phyloP scores from a whole-genome alignment of 2,797 vertebrate genomes.

The Sphenodon punctatus region DNA sequence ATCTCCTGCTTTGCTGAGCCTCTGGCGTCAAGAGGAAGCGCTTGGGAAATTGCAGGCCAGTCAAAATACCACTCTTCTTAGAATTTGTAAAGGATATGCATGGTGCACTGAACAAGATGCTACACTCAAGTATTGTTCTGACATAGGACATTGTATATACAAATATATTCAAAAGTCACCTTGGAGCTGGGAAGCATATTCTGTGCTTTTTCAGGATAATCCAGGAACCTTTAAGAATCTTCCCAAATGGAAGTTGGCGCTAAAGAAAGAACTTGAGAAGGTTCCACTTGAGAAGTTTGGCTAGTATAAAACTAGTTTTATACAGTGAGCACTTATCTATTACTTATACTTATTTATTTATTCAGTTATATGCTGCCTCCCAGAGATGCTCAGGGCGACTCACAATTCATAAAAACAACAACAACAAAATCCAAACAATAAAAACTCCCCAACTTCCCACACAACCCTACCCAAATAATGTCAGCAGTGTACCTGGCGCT shows the following conservation, averaged over 20 bases:
- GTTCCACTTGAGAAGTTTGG: background rate
- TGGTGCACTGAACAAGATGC: background rate
- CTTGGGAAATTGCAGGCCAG: slow-evolving; percentile 25
- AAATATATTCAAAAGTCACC: background rate
- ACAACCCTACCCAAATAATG: too few relatives aligned
- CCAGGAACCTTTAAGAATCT: background rate
- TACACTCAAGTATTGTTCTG: background rate
- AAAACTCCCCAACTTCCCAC: too few relatives aligned
- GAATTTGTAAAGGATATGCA: background rate
- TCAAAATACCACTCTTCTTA: background rate
- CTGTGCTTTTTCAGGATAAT: background rate
- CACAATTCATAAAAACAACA: too few relatives aligned
- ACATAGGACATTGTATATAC: background rate
- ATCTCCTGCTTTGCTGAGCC: slow-evolving; percentile 23
- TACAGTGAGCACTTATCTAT: too few relatives aligned
- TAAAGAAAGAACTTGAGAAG: background rate
- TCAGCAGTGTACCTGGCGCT: too few relatives aligned
- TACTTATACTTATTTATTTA: too few relatives aligned
- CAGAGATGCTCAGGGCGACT: too few relatives aligned
- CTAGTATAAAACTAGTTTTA: background rate
- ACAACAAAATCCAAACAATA: too few relatives aligned
- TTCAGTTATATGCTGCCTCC: too few relatives aligned
- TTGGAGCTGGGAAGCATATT: background rate
- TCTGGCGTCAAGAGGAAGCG: slow-evolving; percentile 8
- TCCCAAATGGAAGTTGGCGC: background rate